Conservation (phyloP, 1,140 invertebrate species). For the Drosophila prosaltans region DNA sequence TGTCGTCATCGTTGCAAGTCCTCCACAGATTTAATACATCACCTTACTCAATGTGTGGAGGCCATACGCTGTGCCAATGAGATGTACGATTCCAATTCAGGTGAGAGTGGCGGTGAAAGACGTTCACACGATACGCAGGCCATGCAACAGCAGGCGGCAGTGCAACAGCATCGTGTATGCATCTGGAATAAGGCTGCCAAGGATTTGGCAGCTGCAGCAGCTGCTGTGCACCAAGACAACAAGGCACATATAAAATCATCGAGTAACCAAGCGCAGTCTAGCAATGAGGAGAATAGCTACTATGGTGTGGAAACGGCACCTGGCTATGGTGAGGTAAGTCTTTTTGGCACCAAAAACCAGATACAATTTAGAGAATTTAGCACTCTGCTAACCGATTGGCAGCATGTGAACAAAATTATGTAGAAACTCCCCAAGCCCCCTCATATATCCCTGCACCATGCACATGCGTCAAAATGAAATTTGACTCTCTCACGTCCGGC, state of each 20-base stretch:
- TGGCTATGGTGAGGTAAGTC: constrained; percentile 84
- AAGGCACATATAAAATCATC: constrained; percentile 43
- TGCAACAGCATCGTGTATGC: constrained; percentile 85
- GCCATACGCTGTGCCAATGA: constrained; percentile 83
- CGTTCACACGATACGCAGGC: constrained; percentile 41
- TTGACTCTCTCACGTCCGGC: constrained; percentile 82
- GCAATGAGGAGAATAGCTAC: constrained; percentile 81
- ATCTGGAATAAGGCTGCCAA: constrained; percentile 85
- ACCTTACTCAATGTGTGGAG: constrained; percentile 88
- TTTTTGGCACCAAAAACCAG: background rate
- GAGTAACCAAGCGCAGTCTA: constrained; percentile 42
- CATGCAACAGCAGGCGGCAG: constrained; percentile 65
- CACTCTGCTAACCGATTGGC: background rate
- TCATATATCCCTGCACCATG: constrained; percentile 53
- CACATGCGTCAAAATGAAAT: constrained; percentile 82
- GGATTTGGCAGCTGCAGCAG: constrained; percentile 78
- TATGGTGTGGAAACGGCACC: constrained; percentile 84
- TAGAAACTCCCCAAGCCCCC: background rate
- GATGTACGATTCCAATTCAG: constrained; percentile 80
- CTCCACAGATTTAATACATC: constrained; percentile 89
- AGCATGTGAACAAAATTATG: background rate
- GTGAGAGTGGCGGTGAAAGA: constrained; percentile 72
- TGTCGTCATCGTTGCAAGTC: constrained; percentile 93
- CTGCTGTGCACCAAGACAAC: constrained; percentile 56
- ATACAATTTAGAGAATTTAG: background rate